phyloP scores from a whole-genome alignment of 2,888 invertebrate genomes.

The Macrophya alboannulata region DNA sequence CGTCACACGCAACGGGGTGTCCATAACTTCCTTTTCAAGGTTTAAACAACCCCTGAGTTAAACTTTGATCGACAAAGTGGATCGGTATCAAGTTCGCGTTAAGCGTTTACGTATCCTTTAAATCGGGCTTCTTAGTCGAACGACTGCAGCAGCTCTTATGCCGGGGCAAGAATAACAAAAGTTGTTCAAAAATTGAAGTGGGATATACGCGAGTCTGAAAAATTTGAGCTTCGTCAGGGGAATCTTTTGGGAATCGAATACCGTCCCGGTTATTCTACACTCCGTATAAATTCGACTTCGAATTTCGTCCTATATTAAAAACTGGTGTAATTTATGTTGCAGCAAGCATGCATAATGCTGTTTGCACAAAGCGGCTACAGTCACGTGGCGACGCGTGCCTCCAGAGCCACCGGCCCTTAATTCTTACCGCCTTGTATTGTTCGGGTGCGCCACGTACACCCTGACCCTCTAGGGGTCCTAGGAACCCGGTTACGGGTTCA shows the following conservation, averaged over 20 bases:
- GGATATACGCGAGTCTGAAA: not conserved
- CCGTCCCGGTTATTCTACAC: not conserved
- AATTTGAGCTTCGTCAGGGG: not conserved
- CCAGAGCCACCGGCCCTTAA: slow-evolving; percentile 66
- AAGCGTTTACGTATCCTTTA: not conserved
- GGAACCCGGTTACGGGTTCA: slow-evolving; percentile 50
- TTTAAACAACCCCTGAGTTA: slow-evolving; percentile 2
- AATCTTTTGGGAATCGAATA: not conserved
- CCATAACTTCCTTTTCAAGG: slow-evolving; percentile 58
- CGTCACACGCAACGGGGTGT: slow-evolving; percentile 61
- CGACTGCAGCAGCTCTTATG: not conserved
- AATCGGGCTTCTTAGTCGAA: not conserved
- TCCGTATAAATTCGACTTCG: not conserved
- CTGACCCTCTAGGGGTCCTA: slow-evolving; percentile 41
- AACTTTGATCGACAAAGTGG: slow-evolving; percentile 34
- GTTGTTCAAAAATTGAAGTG: not conserved
- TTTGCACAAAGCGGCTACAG: slow-evolving; percentile 75
- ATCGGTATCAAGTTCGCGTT: slow-evolving; percentile 33
- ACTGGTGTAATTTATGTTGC: slow-evolving; percentile 78
- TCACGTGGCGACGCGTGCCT: slow-evolving; percentile 78
- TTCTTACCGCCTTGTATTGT: slow-evolving; percentile 68
- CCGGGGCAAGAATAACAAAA: not conserved
- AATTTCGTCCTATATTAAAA: slow-evolving; percentile 75
- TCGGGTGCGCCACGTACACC: slow-evolving; percentile 53
- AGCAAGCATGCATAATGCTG: slow-evolving; percentile 79